Conservation (phyloP, 2,113 vertebrate species). For the Centrocercus urophasianus region DNA sequence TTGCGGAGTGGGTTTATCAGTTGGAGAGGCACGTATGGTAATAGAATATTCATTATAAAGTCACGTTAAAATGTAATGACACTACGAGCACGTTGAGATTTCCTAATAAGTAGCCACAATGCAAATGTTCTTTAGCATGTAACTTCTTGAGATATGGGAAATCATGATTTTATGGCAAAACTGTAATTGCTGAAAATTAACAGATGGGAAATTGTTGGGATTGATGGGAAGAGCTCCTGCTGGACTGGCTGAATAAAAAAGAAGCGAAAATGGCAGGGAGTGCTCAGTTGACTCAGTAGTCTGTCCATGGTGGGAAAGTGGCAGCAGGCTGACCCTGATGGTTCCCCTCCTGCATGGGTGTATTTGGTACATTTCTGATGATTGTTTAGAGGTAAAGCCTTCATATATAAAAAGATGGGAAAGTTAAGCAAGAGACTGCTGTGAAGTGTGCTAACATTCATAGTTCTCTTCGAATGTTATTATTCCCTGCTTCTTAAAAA, state of each 20-base stretch:
- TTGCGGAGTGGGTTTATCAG: background rate
- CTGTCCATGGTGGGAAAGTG: background rate
- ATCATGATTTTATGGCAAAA: background rate
- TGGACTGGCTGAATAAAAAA: background rate
- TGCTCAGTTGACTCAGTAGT: background rate
- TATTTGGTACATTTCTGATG: background rate
- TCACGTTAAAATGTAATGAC: background rate
- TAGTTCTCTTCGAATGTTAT: background rate
- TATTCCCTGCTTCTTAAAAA: background rate
- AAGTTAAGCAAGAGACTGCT: background rate
- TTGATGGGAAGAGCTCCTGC: background rate
- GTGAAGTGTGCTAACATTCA: background rate
- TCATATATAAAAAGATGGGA: background rate
- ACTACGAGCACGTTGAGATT: background rate
- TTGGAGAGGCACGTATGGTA: background rate
- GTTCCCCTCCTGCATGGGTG: rapidly evolving
- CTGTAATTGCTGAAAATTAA: background rate
- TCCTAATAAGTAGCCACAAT: background rate
- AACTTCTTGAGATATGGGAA: background rate
- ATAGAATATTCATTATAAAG: background rate
- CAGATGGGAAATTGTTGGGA: background rate
- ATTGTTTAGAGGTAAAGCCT: background rate
- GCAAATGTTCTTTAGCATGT: background rate
- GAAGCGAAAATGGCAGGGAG: background rate
- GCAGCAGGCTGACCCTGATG: background rate